Base-by-base conservation (phyloP, 2,888 invertebrate genomes). In the Carterocephalus palaemon region DNA sequence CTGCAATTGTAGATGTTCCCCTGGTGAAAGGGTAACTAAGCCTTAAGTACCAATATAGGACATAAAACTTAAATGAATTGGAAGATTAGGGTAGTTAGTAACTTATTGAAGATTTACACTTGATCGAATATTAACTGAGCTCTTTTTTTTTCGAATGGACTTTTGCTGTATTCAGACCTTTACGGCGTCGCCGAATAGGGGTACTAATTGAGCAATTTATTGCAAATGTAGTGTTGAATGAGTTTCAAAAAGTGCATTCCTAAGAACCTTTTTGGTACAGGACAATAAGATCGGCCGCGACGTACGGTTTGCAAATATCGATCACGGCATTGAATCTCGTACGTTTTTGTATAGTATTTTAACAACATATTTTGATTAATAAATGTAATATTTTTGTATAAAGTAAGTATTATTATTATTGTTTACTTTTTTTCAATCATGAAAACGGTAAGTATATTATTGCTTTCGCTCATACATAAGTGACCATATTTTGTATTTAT, bases 301-400 rank as follows among this genome's bases (percentile, higher is more conserved):
- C 28, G 26, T 7, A 13, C 31, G 20, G 19, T 47, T 15, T 23
- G 19, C 26, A 22, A 20, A 40, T 33, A 45, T 43, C 39, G 38
- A 34, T 49, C 49, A 36, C 31, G 37, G 32, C 52, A 48, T 22
- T 32, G 60, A 60, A 60, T 59, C 60, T 61, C 61, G 43, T 34
- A 42, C 51, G 34, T 33, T 49, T 48, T 53, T 61, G 59, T 59
- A 59, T 38, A 56, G 57, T 57, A 13, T 42, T 47, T 46, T 45
- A 26, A 40, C 37, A 36, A 26, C 33, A 51, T 53, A 41, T 41
- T 8, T 12, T 8, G 17, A 26, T 34, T 54, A 31, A 48, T 52
- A 53, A 50, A 51, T 48, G 51, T 48, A 51, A 56, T 62, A 60
- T 62, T 62, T 62, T 62, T 62, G 53, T 62, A 62, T 53, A 49